These are phyloP conservation scores for Cerceris ruficornis DNA, from an alignment of 2,888 invertebrate species.

Conservation along the genomic window DNA sequence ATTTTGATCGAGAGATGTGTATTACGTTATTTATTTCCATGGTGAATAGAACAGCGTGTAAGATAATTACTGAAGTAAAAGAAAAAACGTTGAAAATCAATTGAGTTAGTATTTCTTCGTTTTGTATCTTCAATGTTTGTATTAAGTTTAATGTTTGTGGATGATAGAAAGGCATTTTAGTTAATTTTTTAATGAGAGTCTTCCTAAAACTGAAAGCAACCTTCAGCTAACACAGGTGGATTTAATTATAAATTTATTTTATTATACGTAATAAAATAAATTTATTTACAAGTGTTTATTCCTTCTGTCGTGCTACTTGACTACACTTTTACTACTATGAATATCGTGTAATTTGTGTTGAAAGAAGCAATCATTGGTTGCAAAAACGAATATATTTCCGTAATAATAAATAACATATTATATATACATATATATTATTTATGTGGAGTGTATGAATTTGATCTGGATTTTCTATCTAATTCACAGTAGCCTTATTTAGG, in stretches of 20 bases:
- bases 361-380: neutral
- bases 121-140: neutral
- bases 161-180: neutral
- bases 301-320: slow-evolving; percentile 19
- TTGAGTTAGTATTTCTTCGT: slow-evolving; percentile 19
- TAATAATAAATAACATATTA: slow-evolving; percentile 21
- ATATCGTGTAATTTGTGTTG: slow-evolving; percentile 7
- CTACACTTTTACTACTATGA: slow-evolving; percentile 20
- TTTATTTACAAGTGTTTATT: slow-evolving; percentile 33
- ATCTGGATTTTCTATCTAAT: neutral
- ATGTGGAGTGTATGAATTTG: slow-evolving; percentile 6
- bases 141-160: neutral
- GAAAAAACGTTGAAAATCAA: slow-evolving; percentile 14
- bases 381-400: slow-evolving; percentile 11
- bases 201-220: slow-evolving; percentile 28
- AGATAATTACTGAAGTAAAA: slow-evolving; percentile 29
- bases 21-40: slow-evolving; percentile 70
- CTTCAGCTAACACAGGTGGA: neutral
- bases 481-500: neutral
- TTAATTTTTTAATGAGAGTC: slow-evolving; percentile 14
- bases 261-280: slow-evolving; percentile 11
- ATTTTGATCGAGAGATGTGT: slow-evolving; percentile 54
- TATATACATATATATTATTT: slow-evolving; percentile 20
- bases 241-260: neutral
- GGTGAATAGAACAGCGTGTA: slow-evolving; percentile 66